A percentile compares a stretch with the other conserved stretches of the same genome.
These are phyloP conservation scores for Noturus placidus DNA, from an alignment of 2,113 vertebrate species.

Conservation along the genomic window DNA sequence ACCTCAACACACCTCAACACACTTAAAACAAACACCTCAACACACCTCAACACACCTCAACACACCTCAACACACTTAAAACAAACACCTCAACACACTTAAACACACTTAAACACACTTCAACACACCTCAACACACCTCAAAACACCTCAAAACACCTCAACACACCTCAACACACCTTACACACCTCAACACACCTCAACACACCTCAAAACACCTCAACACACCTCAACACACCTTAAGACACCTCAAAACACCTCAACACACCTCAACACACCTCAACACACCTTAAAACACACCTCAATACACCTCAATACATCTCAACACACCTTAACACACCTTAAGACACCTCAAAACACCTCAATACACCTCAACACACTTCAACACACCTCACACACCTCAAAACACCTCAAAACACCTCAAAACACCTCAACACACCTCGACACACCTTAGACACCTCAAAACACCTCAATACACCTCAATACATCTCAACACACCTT, in stretches of 20 bases:
- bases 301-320: neutral
- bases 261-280: neutral
- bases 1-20: neutral
- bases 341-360: neutral
- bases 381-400: neutral
- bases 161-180: neutral
- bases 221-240: neutral
- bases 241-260: neutral
- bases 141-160: neutral
- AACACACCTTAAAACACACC: neutral
- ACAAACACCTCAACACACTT: no score
- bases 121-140: neutral
- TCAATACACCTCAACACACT: neutral
- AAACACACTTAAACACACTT: neutral
- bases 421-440: neutral
- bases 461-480: neutral
- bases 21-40: neutral
- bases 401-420: no score
- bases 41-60: neutral
- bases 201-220: no score
- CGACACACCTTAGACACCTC: neutral
- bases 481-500: no score
- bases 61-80: neutral
- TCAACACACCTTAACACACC: neutral
- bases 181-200: no score